phyloP scores from a whole-genome alignment of 2,113 vertebrate species.

The Mola mola region DNA sequence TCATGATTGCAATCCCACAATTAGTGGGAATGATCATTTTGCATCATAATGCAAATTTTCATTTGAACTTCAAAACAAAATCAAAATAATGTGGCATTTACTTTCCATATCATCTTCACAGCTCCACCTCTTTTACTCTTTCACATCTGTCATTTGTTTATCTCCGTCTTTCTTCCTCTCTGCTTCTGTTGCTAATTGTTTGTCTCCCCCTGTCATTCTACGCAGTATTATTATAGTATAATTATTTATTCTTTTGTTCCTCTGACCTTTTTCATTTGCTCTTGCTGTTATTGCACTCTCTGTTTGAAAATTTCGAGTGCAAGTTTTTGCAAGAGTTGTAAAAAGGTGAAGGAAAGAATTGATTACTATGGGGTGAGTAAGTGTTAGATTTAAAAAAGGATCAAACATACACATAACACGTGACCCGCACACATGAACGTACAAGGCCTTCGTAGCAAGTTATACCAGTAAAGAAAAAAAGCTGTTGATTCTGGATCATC shows the following conservation, averaged over 20 bases:
- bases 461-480: constrained; percentile 30
- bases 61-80: too few species aligned
- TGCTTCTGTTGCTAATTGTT: background rate
- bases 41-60: too few species aligned
- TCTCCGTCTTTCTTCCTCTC: background rate
- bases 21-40: too few species aligned
- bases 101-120: constrained; percentile 10
- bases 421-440: constrained; percentile 17
- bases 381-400: constrained; percentile 52
- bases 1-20: too few species aligned
- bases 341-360: constrained; percentile 41
- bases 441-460: constrained; percentile 30
- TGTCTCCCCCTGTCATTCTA: constrained; percentile 6
- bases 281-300: constrained; percentile 33
- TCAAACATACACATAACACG: constrained; percentile 52
- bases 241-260: constrained; percentile 70
- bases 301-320: constrained; percentile 51
- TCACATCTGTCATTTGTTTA: background rate
- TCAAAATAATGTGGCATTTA: too few species aligned
- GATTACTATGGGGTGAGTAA: constrained; percentile 18
- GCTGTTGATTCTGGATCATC: constrained; percentile 29
- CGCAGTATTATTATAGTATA: constrained; percentile 44
- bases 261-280: constrained; percentile 65
- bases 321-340: constrained; percentile 51
- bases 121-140: background rate